Conservation (phyloP, 2,888 invertebrate species). For the Catocala sponsa region DNA sequence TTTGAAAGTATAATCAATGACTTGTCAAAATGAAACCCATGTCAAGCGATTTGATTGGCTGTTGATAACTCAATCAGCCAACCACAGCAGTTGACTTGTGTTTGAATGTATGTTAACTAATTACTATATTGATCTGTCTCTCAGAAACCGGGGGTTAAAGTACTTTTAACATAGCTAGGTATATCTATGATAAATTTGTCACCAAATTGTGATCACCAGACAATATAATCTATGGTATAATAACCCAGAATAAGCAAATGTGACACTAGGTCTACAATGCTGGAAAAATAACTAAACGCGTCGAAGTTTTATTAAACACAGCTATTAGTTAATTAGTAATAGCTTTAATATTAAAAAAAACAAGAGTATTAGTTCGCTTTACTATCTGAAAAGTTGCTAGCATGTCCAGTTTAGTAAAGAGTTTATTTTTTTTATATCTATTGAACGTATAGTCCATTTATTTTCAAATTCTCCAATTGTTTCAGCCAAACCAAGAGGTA, state of each 20-base stretch:
- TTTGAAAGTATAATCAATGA: too few relatives aligned
- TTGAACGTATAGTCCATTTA: constrained; percentile 48
- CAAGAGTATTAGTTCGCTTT: not conserved
- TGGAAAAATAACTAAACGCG: too few relatives aligned
- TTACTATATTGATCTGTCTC: too few relatives aligned
- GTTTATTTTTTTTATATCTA: constrained; percentile 38
- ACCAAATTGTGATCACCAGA: constrained; percentile 44
- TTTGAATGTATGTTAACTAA: too few relatives aligned
- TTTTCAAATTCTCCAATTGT: constrained; percentile 54
- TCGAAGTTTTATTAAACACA: too few relatives aligned
- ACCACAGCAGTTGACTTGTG: too few relatives aligned
- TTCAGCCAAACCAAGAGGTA: constrained; percentile 54
- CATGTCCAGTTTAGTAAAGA: constrained; percentile 27
- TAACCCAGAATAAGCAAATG: constrained; percentile 15
- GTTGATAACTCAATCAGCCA: too few relatives aligned
- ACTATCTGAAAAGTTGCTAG: constrained; percentile 1
- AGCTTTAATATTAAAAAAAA: not conserved
- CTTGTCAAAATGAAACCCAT: too few relatives aligned
- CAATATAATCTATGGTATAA: constrained; percentile 1
- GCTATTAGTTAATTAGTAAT: not conserved
- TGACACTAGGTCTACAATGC: not conserved
- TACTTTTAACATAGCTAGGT: too few relatives aligned
- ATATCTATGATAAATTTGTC: constrained; percentile 41
- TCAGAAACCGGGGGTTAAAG: not conserved
- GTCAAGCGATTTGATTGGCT: too few relatives aligned